Conservation (phyloP, 2,888 invertebrate genomes). For the Drosophila subquinaria region DNA sequence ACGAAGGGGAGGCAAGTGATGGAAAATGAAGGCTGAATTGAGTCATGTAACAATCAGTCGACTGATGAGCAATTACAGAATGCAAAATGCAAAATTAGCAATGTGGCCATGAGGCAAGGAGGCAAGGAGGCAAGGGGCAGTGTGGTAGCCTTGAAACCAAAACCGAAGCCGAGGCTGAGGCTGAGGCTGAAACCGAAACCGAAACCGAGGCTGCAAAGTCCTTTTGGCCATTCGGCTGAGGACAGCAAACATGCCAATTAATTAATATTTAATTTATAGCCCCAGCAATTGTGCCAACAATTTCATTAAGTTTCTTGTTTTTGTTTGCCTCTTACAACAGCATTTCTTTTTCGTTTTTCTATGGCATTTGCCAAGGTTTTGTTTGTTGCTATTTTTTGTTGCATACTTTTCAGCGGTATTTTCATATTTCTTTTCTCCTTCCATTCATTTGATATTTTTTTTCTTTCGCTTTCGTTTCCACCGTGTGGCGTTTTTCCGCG, state of each 20-base stretch:
- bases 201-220: constrained; percentile 1
- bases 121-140: no score
- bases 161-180: background rate
- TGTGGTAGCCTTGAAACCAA: constrained; percentile 14
- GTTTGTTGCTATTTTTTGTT: constrained; percentile 6
- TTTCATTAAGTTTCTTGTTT: constrained; percentile 40
- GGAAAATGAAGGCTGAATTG: no score
- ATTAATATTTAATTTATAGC: constrained; percentile 79
- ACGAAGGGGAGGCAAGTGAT: no score
- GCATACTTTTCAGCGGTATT: constrained; percentile 26
- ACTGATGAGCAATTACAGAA: constrained; percentile 75
- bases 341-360: background rate
- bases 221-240: constrained; percentile 9
- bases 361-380: constrained; percentile 4
- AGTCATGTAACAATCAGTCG: constrained; percentile 54
- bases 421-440: constrained; percentile 32
- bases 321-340: constrained; percentile 6
- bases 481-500: constrained; percentile 18
- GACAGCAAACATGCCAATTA: constrained; percentile 59
- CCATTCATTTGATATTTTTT: background rate
- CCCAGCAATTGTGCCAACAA: constrained; percentile 52
- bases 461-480: background rate
- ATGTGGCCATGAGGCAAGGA: background rate
- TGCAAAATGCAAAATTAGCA: constrained; percentile 72
- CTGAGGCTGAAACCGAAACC: background rate